Percentiles rank a stretch among this genome's conserved stretches.
Conservation (phyloP, 2,888 invertebrate genomes). For the Leucoma salicis region DNA sequence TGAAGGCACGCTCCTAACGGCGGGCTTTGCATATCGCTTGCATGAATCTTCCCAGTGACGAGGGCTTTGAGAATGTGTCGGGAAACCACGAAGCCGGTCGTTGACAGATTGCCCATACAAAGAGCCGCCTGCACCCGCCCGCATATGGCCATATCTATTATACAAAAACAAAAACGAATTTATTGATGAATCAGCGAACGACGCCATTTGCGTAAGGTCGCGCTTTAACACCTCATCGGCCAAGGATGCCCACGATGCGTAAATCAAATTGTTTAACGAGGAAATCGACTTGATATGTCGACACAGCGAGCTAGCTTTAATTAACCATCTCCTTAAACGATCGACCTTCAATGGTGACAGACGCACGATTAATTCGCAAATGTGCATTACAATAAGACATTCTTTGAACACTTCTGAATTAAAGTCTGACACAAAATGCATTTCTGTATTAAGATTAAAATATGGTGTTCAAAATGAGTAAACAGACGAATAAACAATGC, state of each 20-base stretch:
- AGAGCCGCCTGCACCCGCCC: conserved; percentile 41
- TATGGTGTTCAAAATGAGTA: background rate
- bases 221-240: conserved; percentile 48
- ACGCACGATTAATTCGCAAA: conserved; percentile 55
- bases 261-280: conserved; percentile 64
- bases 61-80: conserved; percentile 54
- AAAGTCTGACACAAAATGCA: conserved; percentile 11
- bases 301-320: conserved; percentile 56
- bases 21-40: conserved; percentile 60
- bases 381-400: conserved; percentile 34
- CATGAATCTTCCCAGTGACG: conserved; percentile 65
- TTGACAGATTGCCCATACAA: conserved; percentile 62
- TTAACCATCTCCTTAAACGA: conserved; percentile 61
- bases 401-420: conserved; percentile 21
- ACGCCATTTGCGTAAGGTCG: conserved; percentile 66
- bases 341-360: conserved; percentile 54
- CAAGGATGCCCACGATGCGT: conserved; percentile 57
- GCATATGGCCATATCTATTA: conserved; percentile 49
- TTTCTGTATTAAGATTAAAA: conserved; percentile 1
- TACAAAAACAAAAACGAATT: conserved; percentile 52
- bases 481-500: background rate
- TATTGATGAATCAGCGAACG: conserved; percentile 58
- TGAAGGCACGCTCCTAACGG: conserved; percentile 49
- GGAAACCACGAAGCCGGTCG: conserved; percentile 56
- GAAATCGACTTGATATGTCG: conserved; percentile 45